Evolutionary conservation across 2,888 invertebrate species (phyloP).

Genomic region (Papilio gigon): DNA sequence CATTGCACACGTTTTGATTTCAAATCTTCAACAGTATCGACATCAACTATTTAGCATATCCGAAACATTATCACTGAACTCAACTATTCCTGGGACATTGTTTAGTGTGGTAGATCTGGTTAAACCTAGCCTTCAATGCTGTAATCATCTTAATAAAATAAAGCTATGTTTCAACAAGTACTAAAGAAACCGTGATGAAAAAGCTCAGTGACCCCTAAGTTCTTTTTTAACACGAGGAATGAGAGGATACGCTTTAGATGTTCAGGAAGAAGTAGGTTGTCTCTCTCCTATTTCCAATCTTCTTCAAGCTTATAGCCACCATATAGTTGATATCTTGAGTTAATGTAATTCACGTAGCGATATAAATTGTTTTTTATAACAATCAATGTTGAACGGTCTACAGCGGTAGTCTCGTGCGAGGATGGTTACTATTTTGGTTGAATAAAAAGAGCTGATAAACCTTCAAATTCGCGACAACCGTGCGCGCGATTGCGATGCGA

Average conservation of each 20-base stretch:
- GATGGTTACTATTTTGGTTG: neutral
- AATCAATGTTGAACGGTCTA: neutral
- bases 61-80: neutral
- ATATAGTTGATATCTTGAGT: neutral
- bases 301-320: neutral
- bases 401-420: neutral
- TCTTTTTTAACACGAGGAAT: too few relatives aligned
- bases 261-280: too few relatives aligned
- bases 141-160: too few relatives aligned
- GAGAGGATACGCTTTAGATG: too few relatives aligned
- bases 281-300: too few relatives aligned
- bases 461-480: slow-evolving; percentile 42
- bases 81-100: neutral
- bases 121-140: too few relatives aligned
- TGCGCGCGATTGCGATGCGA: slow-evolving; percentile 46
- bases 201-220: too few relatives aligned
- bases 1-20: slow-evolving; percentile 24
- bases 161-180: too few relatives aligned
- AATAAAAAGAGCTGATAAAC: slow-evolving; percentile 24
- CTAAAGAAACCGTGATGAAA: too few relatives aligned
- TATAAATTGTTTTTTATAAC: neutral
- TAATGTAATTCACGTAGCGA: neutral
- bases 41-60: neutral
- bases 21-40: neutral
- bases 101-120: neutral